Base-by-base conservation (phyloP, 2,888 invertebrate genomes). In the Leptogaster cylindrica region DNA sequence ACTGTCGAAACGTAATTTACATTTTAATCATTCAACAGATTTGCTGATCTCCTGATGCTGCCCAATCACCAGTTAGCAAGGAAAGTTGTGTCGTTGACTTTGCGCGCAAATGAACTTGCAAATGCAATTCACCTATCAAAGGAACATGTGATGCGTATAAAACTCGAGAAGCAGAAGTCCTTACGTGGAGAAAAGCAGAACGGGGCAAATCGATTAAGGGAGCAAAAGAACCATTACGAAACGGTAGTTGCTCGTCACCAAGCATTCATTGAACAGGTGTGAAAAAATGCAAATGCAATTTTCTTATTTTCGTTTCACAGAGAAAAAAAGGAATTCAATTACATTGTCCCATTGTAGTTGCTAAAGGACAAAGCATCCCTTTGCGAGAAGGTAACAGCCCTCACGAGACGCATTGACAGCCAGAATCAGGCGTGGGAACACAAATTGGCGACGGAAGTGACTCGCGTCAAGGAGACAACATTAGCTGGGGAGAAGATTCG, bases 361-460 rank as follows among this genome's bases (percentile, higher is more conserved):
- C 88, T 93, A 70, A 86, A 87, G 66, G 93, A 93, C 76, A 93
- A 93, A 80, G 89, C 89, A 70, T 84, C 87, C 0, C 76, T 93
- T 14, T 90, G 89, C 73, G 89, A 91, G 70, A 81, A 81, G 71
- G 78, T 81, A 2, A 77, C 81, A 2, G 78, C 79, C 0, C 70
- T 81, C 0, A 79, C 81, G 1, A 74, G 81, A 0, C 79, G 81
- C 2, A 68, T 81, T 18, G 81, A 81, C 67, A 81, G 81, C 68
- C 81, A 81, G 72, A 81, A 88, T 72, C 89, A 88, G 75, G 86
- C 89, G 23, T 80, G 89, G 51, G 89, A 91, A 68, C 91, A 93
- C 68, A 86, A 89, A 27, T 88, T 93, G 76, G 85, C 87, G 71
- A 84, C 92, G 2, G 92, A 93, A 76, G 77, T 93, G 58, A 84